Evolutionary conservation across 2,888 invertebrate genomes (phyloP).

Genomic region (Byasa hedistus): DNA sequence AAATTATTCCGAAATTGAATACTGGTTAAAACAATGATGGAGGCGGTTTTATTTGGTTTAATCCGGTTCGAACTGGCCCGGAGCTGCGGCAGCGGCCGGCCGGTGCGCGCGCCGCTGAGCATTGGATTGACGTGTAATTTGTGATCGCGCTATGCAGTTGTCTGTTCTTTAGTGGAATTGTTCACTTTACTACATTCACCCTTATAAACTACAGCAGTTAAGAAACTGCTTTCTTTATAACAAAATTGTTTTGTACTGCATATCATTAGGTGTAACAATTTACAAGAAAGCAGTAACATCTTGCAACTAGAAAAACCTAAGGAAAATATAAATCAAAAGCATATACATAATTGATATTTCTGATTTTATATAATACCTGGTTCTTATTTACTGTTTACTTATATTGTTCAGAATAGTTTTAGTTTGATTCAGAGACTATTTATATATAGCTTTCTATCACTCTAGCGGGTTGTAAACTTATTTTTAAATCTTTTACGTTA

Average conservation of each 20-base stretch:
- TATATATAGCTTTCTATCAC: conserved; percentile 31
- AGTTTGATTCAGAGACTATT: neutral
- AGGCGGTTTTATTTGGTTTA: conserved; percentile 42
- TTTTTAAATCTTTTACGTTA: conserved; percentile 61
- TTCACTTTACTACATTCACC: conserved; percentile 15
- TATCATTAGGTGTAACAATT: neutral
- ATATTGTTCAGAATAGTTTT: neutral
- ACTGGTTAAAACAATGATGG: conserved; percentile 6
- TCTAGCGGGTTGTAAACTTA: conserved; percentile 47
- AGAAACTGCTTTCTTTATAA: neutral
- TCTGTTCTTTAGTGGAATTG: conserved; percentile 39
- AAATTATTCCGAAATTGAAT: neutral
- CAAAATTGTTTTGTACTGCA: too few relatives aligned
- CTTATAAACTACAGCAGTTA: neutral
- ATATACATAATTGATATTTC: too few relatives aligned
- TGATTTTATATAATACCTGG: too few relatives aligned
- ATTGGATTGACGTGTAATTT: conserved; percentile 73
- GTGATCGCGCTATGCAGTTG: conserved; percentile 49
- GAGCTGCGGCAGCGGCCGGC: conserved; percentile 45
- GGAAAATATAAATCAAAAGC: neutral
- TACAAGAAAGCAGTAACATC: neutral
- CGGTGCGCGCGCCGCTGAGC: conserved; percentile 55
- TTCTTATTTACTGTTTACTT: too few relatives aligned
- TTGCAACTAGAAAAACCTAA: neutral
- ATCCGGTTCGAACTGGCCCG: conserved; percentile 42